Conservation (phyloP, 2,797 vertebrate species). For the Enteromius radiatus region DNA sequence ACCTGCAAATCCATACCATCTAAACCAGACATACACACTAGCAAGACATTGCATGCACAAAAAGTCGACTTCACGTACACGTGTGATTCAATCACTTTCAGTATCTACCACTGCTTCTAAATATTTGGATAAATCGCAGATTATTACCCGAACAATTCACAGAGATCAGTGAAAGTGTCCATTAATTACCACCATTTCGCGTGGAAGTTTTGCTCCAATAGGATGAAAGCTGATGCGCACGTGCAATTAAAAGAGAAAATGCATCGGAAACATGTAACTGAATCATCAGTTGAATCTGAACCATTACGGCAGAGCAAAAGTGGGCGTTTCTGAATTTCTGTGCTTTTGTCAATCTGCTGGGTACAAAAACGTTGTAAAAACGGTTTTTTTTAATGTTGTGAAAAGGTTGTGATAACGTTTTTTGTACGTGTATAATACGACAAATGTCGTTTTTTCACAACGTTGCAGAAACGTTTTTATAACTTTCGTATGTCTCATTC, state of each 20-base stretch:
- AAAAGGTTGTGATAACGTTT: too few relatives aligned
- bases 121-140: not conserved
- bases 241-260: not conserved
- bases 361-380: too few relatives aligned
- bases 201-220: too few relatives aligned
- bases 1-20: not conserved
- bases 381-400: too few relatives aligned
- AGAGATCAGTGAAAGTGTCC: conserved; percentile 68
- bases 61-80: not conserved
- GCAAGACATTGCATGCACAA: not conserved
- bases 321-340: too few relatives aligned
- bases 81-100: not conserved
- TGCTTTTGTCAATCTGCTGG: too few relatives aligned
- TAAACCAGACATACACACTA: not conserved
- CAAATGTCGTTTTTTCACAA: too few relatives aligned
- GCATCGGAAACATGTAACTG: not conserved
- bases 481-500: too few relatives aligned
- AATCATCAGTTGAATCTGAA: not conserved
- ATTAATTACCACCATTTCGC: conserved; percentile 47
- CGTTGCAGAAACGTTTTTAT: too few relatives aligned
- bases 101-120: not conserved
- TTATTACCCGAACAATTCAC: conserved; percentile 70
- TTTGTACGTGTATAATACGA: too few relatives aligned
- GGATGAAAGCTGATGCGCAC: not conserved
- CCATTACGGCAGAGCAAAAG: not conserved